phyloP scores from a whole-genome alignment of 1,140 invertebrate species.

The Ooceraea biroi region DNA sequence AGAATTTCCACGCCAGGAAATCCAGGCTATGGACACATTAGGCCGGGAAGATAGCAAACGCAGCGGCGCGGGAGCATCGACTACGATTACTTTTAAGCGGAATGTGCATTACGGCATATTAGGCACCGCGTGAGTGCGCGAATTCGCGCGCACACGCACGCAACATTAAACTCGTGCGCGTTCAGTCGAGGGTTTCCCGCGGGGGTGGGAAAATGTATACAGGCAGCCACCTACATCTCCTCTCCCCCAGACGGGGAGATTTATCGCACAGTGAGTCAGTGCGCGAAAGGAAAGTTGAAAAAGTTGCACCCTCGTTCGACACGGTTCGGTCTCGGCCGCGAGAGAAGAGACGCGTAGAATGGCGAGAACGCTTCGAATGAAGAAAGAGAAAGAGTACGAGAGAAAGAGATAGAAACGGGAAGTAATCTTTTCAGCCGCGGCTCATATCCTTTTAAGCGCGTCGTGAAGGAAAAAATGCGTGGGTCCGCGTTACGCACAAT shows the following conservation, averaged over 20 bases:
- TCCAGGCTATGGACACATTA: slow-evolving; percentile 26
- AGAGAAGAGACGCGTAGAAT: background rate
- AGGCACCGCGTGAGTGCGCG: background rate
- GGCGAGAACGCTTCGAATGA: background rate
- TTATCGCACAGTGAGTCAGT: slow-evolving; percentile 31
- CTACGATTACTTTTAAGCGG: slow-evolving; percentile 20
- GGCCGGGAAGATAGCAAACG: slow-evolving; percentile 9
- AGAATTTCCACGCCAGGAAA: slow-evolving; percentile 38
- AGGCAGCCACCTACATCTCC: background rate
- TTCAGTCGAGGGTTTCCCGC: background rate
- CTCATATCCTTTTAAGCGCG: slow-evolving; percentile 45
- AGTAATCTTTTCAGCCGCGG: slow-evolving; percentile 59
- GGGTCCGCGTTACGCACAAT: slow-evolving; percentile 33
- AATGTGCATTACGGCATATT: slow-evolving; percentile 40
- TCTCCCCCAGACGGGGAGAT: slow-evolving; percentile 7
- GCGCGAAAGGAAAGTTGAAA: slow-evolving; percentile 37
- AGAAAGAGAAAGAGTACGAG: too few species aligned
- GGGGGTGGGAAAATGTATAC: slow-evolving; percentile 35
- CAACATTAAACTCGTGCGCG: slow-evolving; percentile 44
- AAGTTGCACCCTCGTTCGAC: slow-evolving; percentile 26
- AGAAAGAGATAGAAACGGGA: background rate
- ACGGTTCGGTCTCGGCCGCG: background rate
- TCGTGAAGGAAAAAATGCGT: background rate
- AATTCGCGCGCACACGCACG: slow-evolving; percentile 24
- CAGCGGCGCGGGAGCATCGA: background rate